phyloP scores from a whole-genome alignment of 1,140 invertebrate genomes.

The Phymorhynchus buccinoides region DNA sequence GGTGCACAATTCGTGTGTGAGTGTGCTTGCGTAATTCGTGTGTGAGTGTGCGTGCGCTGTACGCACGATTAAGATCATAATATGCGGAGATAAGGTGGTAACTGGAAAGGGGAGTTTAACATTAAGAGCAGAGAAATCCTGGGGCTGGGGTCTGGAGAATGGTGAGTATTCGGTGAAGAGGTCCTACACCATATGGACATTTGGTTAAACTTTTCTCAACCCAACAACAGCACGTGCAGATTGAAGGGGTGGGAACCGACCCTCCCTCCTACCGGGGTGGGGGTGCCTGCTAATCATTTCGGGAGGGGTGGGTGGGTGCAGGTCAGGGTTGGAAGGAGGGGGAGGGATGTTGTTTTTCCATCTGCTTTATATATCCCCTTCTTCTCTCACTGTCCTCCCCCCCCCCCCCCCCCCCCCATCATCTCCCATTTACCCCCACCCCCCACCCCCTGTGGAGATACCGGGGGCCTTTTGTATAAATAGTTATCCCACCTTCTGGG shows the following conservation, averaged over 20 bases:
- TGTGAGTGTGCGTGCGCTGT: background rate
- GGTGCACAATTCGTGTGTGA: background rate
- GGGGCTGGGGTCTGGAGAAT: background rate
- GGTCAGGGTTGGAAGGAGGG: no score
- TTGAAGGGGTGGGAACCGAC: background rate
- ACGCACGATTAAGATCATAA: background rate
- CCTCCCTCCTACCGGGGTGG: background rate
- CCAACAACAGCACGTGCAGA: background rate
- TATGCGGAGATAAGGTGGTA: background rate
- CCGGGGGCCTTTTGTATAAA: no score
- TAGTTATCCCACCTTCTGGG: no score
- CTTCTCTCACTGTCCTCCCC: background rate
- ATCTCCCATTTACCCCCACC: background rate
- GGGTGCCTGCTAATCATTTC: slow-evolving; percentile 4
- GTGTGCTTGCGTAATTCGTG: background rate
- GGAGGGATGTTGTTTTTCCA: background rate
- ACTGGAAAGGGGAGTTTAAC: background rate
- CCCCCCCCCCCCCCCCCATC: background rate
- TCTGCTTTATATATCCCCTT: background rate
- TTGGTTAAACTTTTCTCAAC: background rate
- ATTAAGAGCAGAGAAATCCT: no score
- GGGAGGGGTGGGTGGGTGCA: background rate
- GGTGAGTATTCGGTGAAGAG: no score
- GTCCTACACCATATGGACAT: no score
- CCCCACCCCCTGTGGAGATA: background rate